These are phyloP conservation scores for Amphipoea oculea DNA, from an alignment of 2,888 invertebrate species.

Conservation along the genomic window DNA sequence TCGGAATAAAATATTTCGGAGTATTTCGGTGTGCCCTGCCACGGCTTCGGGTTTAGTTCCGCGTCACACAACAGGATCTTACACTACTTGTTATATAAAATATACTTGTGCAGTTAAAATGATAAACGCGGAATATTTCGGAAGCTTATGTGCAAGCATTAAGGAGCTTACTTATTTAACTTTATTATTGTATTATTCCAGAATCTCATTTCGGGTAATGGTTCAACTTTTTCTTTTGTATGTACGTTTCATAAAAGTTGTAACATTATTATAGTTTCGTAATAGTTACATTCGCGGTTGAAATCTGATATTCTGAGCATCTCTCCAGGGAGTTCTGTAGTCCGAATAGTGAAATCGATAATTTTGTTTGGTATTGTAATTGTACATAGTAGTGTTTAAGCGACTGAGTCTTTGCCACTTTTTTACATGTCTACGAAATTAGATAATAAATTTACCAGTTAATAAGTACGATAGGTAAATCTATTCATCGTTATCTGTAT, in stretches of 20 bases:
- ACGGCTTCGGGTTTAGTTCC: neutral
- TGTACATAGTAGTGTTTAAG: slow-evolving; percentile 88
- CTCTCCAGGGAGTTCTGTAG: slow-evolving; percentile 23
- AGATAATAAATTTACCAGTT: slow-evolving; percentile 74
- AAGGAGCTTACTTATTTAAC: slow-evolving; percentile 46
- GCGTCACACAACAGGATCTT: neutral
- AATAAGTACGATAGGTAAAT: slow-evolving; percentile 71
- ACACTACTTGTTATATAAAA: neutral
- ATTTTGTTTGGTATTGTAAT: slow-evolving; percentile 58
- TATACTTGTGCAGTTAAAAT: slow-evolving; percentile 13
- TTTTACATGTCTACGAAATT: slow-evolving; percentile 88
- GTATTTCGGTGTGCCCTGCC: too few relatives aligned
- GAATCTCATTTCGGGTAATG: slow-evolving; percentile 53
- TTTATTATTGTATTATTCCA: slow-evolving; percentile 39
- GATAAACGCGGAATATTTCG: slow-evolving; percentile 4
- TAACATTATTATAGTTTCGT: slow-evolving; percentile 32
- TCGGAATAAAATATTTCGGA: too few relatives aligned
- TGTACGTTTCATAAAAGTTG: slow-evolving; percentile 16
- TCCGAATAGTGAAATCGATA: slow-evolving; percentile 50
- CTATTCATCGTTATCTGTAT: slow-evolving; percentile 79
- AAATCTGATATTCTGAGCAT: slow-evolving; percentile 45
- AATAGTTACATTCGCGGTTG: slow-evolving; percentile 17
- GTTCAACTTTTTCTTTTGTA: slow-evolving; percentile 50
- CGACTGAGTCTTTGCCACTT: slow-evolving; percentile 89
- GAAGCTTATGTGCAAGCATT: slow-evolving; percentile 36